A percentile compares a stretch with the other conserved stretches of the same genome.
phyloP scores from a whole-genome alignment of 30 jellyfish, hydroid and myxozoan genomes.

The Hydractinia echinata region DNA sequence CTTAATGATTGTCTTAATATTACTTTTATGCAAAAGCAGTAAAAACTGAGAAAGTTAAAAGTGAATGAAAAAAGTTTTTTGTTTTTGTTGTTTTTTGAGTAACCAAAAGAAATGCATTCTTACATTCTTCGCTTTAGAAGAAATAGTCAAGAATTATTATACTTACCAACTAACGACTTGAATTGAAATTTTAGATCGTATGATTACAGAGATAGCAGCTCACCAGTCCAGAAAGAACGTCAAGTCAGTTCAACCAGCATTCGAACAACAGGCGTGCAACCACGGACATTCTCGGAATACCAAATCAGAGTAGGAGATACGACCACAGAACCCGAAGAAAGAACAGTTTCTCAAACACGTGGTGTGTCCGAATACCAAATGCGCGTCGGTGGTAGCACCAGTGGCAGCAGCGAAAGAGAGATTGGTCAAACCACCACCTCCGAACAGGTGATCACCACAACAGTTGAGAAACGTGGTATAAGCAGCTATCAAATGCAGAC shows the following conservation, averaged over 20 bases:
- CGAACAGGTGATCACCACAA: slow-evolving; percentile 12
- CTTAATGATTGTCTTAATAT: no score
- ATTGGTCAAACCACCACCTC: not conserved
- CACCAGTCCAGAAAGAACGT: slow-evolving; percentile 36
- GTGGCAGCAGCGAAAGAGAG: not conserved
- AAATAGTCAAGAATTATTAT: not conserved
- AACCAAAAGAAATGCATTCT: no score
- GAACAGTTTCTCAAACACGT: slow-evolving; percentile 6
- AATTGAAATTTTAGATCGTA: slow-evolving; percentile 7
- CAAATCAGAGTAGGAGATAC: slow-evolving; percentile 14
- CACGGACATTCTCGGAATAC: slow-evolving; percentile 17
- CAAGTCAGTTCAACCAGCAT: slow-evolving; percentile 29
- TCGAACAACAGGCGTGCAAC: slow-evolving; percentile 26
- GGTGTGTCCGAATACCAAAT: slow-evolving; percentile 19
- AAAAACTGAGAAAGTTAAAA: no score
- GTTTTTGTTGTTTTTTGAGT: not conserved
- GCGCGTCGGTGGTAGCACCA: slow-evolving; percentile 15
- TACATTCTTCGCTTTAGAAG: not conserved
- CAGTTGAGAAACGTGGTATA: slow-evolving; percentile 20
- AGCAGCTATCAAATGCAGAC: not conserved
- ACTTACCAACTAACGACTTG: not conserved
- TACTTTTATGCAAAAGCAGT: no score
- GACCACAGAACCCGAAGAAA: not conserved
- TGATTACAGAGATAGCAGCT: slow-evolving; percentile 33
- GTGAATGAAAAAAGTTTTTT: no score